phyloP scores from a whole-genome alignment of 2,113 vertebrate species.

The Dromas ardeola region DNA sequence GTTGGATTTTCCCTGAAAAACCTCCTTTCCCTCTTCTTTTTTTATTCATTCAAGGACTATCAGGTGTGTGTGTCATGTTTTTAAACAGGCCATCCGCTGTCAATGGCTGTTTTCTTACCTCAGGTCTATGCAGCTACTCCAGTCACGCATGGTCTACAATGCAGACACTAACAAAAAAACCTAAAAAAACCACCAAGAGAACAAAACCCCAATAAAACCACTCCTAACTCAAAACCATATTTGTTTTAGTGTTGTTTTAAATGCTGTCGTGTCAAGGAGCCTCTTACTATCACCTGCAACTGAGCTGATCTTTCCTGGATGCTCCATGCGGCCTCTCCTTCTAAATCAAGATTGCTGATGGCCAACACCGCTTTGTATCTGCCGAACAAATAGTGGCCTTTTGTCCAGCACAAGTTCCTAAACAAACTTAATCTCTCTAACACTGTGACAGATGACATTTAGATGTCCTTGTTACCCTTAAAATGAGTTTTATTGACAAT shows the following conservation, averaged over 20 bases:
- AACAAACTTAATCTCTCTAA: constrained; percentile 92
- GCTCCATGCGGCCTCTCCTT: constrained; percentile 68
- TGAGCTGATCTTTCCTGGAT: constrained; percentile 82
- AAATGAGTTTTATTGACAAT: constrained; percentile 91
- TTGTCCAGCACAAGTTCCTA: constrained; percentile 88
- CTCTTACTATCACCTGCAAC: constrained; percentile 80
- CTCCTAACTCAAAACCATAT: constrained; percentile 51
- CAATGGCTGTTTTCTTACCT: constrained; percentile 70
- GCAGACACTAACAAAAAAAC: neutral
- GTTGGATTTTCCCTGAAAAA: constrained; percentile 77
- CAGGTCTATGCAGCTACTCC: constrained; percentile 38
- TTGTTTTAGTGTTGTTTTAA: constrained; percentile 66
- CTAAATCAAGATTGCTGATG: constrained; percentile 81
- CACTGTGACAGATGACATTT: constrained; percentile 89
- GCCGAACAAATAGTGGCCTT: constrained; percentile 84
- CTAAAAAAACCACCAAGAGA: neutral
- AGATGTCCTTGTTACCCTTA: constrained; percentile 90
- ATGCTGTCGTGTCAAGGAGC: constrained; percentile 68
- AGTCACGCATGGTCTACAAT: neutral
- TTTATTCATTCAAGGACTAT: constrained; percentile 78
- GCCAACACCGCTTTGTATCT: constrained; percentile 81
- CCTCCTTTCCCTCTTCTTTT: constrained; percentile 65
- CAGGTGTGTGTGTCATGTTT: constrained; percentile 80
- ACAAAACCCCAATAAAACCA: neutral
- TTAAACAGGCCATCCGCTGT: constrained; percentile 62